Base-by-base conservation (phyloP, 2,888 invertebrate species). In the Eudiplozoon nipponicum region DNA sequence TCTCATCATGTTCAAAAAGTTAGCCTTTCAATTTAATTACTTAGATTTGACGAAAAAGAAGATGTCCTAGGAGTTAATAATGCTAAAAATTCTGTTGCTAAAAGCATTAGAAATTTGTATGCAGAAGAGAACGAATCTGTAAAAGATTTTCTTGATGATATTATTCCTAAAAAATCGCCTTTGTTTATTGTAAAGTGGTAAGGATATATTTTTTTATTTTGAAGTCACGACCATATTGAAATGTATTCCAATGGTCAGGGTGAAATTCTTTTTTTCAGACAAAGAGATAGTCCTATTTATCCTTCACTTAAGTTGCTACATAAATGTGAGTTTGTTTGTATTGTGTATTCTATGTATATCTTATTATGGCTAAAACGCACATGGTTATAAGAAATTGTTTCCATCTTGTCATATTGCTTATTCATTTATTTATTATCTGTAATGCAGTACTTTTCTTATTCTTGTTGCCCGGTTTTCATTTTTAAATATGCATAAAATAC, bases 71-170 rank as follows among this genome's bases (percentile, higher is more conserved):
- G 84, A 37, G 70, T 78, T 26, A 76, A 84, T 57, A 90, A 94
- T 63, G 66, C 94, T 39, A 98, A 98, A 62, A 84, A 86, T 0
- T 90, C 90, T 1, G 81, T 94, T 37, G 86, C 90, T 61, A 84
- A 86, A 61, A 76, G 74, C 44, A 80, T 84, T 49, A 67, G 80
- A 38, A 67, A 70, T 1, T 75, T 76, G 51, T 64, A 90, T 13
- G 55, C 81, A 43, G 77, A 84, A 51, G 67, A 72, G 45, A 84
- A 77, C 61, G 80, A 81, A 2, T 66, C 71, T 51, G 61, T 84
- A 48, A 77, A 77, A 48, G 74, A 49, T 13, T 55, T 51, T 40
- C 43, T 80, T 61, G 57, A 59, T 50, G 50, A 54, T 45, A 54
- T 58, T 28, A 42, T 59, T 29, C 57, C 57, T 3, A 59, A 59